phyloP scores from a whole-genome alignment of 1,140 invertebrate genomes.

The Apis dorsata region DNA sequence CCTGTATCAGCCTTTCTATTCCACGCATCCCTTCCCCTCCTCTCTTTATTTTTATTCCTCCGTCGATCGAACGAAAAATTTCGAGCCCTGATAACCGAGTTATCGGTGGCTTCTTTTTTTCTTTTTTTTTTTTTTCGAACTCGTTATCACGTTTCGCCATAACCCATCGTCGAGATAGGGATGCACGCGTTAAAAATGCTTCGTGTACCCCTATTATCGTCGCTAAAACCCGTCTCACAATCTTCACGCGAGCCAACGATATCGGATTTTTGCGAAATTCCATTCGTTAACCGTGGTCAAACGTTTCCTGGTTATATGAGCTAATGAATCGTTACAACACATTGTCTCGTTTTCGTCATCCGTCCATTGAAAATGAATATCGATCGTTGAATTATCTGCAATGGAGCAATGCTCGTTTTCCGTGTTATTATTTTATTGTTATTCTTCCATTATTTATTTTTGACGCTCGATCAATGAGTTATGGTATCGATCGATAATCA shows the following conservation, averaged over 20 bases:
- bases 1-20: background rate
- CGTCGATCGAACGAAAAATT: slow-evolving; percentile 2
- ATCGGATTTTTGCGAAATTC: slow-evolving; percentile 17
- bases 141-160: slow-evolving; percentile 14
- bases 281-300: slow-evolving; percentile 25
- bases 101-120: background rate
- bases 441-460: too few species aligned
- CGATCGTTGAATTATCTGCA: too few species aligned
- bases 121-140: background rate
- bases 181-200: slow-evolving; percentile 18
- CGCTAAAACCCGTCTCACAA: background rate
- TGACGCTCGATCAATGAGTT: too few species aligned
- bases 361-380: too few species aligned
- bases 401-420: too few species aligned
- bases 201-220: slow-evolving; percentile 11
- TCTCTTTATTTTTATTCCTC: background rate
- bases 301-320: background rate
- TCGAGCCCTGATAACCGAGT: background rate
- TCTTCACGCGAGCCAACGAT: background rate
- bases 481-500: too few species aligned
- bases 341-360: too few species aligned
- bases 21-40: background rate
- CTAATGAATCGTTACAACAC: background rate
- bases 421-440: too few species aligned
- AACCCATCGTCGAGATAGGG: background rate